Evolutionary conservation across 1,140 invertebrate genomes (phyloP).

Genomic region (Lysiphlebus fabarum): DNA sequence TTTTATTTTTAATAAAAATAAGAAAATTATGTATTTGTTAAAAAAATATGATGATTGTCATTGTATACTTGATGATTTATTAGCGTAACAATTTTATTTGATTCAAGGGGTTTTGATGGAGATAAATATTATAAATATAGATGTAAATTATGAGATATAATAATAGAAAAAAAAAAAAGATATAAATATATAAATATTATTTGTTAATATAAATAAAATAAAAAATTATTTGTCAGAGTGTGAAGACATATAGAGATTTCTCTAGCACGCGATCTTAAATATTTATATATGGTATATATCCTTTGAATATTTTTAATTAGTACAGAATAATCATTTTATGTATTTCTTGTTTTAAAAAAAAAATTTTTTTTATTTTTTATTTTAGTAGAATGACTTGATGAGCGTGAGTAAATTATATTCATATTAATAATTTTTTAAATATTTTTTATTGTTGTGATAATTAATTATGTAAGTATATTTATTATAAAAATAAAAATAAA

Average conservation of each 20-base stretch:
- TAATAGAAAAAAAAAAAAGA: conserved; percentile 10
- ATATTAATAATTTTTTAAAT: too few species aligned
- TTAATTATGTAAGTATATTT: too few species aligned
- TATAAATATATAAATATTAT: neutral
- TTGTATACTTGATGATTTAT: conserved; percentile 33
- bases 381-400: neutral
- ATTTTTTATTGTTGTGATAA: too few species aligned
- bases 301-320: conserved; percentile 25
- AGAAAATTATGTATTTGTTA: too few species aligned
- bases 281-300: neutral
- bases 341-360: neutral
- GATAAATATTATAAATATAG: conserved; percentile 11
- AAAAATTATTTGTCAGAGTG: conserved; percentile 2
- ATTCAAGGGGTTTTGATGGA: conserved; percentile 28
- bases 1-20: too few species aligned
- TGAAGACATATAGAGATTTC: conserved; percentile 26
- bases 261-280: conserved; percentile 29
- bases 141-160: conserved; percentile 2
- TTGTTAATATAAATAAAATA: neutral
- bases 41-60: conserved; percentile 8
- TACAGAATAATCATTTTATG: conserved; percentile 8
- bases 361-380: neutral
- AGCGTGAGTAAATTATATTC: too few species aligned
- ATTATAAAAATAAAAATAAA: too few species aligned
- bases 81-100: conserved; percentile 39